phyloP scores from a whole-genome alignment of 2,888 invertebrate genomes.

The Neoaliturus tenellus region DNA sequence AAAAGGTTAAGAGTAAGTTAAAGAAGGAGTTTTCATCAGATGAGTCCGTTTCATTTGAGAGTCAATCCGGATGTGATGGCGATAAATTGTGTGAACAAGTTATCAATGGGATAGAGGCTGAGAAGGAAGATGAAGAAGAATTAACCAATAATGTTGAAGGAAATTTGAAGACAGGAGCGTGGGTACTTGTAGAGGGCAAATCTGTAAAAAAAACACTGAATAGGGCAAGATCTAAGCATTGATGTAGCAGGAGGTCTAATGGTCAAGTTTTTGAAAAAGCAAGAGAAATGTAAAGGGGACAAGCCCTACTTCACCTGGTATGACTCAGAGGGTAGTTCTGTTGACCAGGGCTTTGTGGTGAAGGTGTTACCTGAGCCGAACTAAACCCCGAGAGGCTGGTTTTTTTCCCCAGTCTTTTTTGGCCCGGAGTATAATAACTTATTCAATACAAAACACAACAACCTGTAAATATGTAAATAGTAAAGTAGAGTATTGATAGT shows the following conservation, averaged over 20 bases:
- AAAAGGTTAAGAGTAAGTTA: too few species aligned
- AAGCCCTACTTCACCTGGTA: conserved; percentile 11
- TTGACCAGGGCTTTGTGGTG: background rate
- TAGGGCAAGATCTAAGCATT: conserved; percentile 2
- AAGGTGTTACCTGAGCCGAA: conserved; percentile 21
- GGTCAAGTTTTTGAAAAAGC: conserved; percentile 4
- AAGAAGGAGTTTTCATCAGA: too few species aligned
- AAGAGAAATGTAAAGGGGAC: background rate
- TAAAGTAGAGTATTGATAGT: too few species aligned
- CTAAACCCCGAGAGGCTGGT: conserved; percentile 11
- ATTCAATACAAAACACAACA: background rate
- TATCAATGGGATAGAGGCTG: too few species aligned
- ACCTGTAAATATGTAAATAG: conserved; percentile 30
- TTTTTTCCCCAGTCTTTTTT: background rate
- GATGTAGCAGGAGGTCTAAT: background rate
- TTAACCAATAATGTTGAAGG: too few species aligned
- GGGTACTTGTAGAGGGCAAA: too few species aligned
- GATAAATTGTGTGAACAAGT: too few species aligned
- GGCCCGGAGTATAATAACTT: background rate
- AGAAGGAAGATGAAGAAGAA: too few species aligned
- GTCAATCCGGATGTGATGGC: too few species aligned
- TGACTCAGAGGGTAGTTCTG: conserved; percentile 4
- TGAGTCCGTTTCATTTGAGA: too few species aligned
- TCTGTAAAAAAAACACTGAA: background rate
- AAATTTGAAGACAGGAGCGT: too few species aligned